phyloP scores from a whole-genome alignment of 1,140 invertebrate species.

The Stenopsyche tienmushanensis region DNA sequence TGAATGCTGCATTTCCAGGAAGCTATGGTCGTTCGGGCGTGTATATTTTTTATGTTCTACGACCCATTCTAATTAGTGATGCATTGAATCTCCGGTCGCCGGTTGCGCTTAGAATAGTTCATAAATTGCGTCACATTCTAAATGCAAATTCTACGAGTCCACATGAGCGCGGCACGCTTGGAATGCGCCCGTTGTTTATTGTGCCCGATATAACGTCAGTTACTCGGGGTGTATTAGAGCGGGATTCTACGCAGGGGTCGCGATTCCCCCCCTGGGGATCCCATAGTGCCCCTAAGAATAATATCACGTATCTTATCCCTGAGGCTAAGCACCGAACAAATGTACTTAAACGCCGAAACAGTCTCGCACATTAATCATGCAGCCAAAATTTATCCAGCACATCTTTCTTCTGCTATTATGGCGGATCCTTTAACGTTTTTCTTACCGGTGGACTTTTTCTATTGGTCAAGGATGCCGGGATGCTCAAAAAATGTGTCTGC shows the following conservation, averaged over 20 bases:
- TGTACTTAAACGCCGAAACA: background rate
- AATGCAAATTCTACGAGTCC: background rate
- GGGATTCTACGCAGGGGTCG: no score
- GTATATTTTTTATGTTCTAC: no score
- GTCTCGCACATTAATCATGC: background rate
- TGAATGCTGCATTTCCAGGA: background rate
- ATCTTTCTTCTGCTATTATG: background rate
- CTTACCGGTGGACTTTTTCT: background rate
- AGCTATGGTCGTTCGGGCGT: no score
- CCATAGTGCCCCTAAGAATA: no score
- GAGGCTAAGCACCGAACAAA: background rate
- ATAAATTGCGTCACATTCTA: slow-evolving; percentile 1
- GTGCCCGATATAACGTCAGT: background rate
- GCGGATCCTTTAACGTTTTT: background rate
- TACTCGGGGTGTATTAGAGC: no score
- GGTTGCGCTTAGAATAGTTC: background rate
- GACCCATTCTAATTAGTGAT: background rate
- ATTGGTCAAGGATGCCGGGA: background rate
- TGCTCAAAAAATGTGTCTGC: no score
- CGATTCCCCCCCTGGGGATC: background rate
- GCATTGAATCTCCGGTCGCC: no score
- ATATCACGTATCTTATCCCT: background rate
- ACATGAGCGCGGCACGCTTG: background rate
- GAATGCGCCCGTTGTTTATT: background rate
- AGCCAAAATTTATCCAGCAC: background rate